Evolutionary conservation across 1,140 invertebrate species (phyloP), one percentile per base, ranked within the genome.

Genomic region (Chelonus insularis): DNA sequence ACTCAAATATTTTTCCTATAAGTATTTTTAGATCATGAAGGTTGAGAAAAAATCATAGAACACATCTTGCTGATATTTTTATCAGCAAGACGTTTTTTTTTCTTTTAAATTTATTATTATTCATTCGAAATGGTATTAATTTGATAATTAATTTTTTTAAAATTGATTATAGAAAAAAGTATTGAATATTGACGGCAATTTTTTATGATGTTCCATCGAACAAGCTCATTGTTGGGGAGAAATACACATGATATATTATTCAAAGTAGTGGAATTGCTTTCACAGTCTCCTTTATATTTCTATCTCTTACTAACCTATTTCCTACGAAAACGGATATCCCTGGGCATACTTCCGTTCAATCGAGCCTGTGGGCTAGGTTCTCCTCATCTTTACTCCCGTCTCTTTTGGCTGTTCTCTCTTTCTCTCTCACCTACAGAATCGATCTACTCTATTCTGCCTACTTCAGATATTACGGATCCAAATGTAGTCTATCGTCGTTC

Each of bases 401-500:
- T 29, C 25, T 29, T 7, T 29, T 7, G 25, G n/a, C n/a, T 7
- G 25, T 7, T 29, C 25, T 25, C n/a, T 23, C 37, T 21, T 14
- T 39, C 14, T 55, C 25, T 14, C 16, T 5, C n/a, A 25, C 16
- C 21, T 9, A n/a, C 39, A 47, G 29, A 57, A 57, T 45, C 55
- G 39, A 57, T 47, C 21, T 45, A 57, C 25, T 57, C 55, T 45
- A 57, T 45, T 34, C 43, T 21, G 43, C 25, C 55, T 57, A 57
- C 55, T 57, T 57, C 39, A 21, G 52, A 21, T 55, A 55, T 55
- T 55, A 55, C 36, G 1, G 12, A 16, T 14, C 34, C 23, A 37
- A 57, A 11, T 43, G 43, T 57, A 57, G 41, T 57, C 55, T 20
- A 57, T 57, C 43, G 36, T 57, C 43, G 55, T 47, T 47, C 43